Conservation (phyloP, 2,113 vertebrate species). For the Cyrtonyx montezumae region DNA sequence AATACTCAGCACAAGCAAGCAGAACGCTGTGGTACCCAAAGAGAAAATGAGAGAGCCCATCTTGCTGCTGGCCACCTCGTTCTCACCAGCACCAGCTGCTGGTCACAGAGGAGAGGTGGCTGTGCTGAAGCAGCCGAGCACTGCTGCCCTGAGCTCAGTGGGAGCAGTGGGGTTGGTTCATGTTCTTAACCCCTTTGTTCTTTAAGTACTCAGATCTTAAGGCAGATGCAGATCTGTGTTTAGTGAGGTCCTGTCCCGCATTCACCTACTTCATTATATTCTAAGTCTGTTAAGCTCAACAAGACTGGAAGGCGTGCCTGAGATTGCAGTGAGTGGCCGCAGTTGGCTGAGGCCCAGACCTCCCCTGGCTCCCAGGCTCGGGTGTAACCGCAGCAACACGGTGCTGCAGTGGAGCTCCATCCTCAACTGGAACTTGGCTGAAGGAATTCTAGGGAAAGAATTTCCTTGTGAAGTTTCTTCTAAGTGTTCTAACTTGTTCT, state of each 20-base stretch:
- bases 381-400: not conserved
- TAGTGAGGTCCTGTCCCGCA: not conserved
- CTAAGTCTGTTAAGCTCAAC: not conserved
- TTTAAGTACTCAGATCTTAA: not conserved
- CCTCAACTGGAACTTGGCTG: conserved; percentile 2
- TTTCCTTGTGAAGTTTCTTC: conserved; percentile 42
- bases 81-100: not conserved
- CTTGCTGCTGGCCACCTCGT: not conserved
- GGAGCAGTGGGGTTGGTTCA: not conserved
- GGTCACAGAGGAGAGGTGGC: no score
- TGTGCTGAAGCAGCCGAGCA: not conserved
- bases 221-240: not conserved
- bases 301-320: not conserved
- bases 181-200: not conserved
- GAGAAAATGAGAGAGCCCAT: not conserved
- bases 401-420: not conserved
- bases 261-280: not conserved
- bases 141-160: not conserved
- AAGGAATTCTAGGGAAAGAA: not conserved
- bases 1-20: not conserved
- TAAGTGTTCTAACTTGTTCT: conserved; percentile 38
- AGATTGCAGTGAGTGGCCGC: not conserved
- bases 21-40: not conserved
- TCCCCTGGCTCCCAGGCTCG: not conserved
- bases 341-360: not conserved